Evolutionary conservation across 2,888 invertebrate genomes (phyloP).

Genomic region (Teinopalpus imperialis): DNA sequence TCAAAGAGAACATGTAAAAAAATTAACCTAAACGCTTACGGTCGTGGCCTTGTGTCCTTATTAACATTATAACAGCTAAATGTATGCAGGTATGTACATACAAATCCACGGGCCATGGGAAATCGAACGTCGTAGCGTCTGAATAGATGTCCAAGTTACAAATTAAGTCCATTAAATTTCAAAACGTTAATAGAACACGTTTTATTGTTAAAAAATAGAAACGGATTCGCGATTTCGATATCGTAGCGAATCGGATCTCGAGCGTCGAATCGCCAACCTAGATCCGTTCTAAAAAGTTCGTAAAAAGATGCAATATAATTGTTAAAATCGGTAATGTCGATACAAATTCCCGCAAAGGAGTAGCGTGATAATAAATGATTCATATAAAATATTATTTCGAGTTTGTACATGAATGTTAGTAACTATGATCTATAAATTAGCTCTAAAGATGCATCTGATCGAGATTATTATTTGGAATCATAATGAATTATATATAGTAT

Average conservation of each 20-base stretch:
- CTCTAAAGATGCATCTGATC: too few relatives aligned
- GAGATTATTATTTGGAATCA: too few relatives aligned
- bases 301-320: background rate
- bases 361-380: too few relatives aligned
- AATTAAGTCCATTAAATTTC: background rate
- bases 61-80: slow-evolving; percentile 25
- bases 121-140: background rate
- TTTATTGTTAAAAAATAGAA: background rate
- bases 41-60: slow-evolving; percentile 29
- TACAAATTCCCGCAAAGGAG: too few relatives aligned
- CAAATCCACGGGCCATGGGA: background rate
- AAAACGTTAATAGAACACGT: too few relatives aligned
- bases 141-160: background rate
- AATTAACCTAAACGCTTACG: slow-evolving; percentile 25
- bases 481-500: too few relatives aligned
- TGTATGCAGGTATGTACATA: background rate
- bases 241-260: slow-evolving; percentile 17
- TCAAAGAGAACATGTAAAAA: slow-evolving; percentile 24
- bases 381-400: too few relatives aligned
- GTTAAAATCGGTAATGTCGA: background rate
- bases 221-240: slow-evolving; percentile 13
- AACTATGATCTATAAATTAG: too few relatives aligned
- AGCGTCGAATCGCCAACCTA: slow-evolving; percentile 14
- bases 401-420: too few relatives aligned
- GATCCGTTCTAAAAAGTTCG: slow-evolving; percentile 15